phyloP scores from a whole-genome alignment of 2,888 invertebrate genomes.

The Xestia xanthographa region DNA sequence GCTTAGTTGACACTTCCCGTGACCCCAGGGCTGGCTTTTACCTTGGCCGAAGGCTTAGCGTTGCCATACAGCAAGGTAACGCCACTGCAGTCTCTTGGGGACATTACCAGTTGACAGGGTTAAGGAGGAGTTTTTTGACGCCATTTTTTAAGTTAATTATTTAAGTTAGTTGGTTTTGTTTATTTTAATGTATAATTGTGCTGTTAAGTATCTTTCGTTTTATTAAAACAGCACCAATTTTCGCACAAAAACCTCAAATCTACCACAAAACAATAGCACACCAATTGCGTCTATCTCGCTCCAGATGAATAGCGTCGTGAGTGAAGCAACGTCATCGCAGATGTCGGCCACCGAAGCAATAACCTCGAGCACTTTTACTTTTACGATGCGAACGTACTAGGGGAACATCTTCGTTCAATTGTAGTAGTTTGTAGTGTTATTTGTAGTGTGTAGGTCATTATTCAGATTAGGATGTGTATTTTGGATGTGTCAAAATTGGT shows the following conservation, averaged over 20 bases:
- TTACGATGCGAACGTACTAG: constrained; percentile 64
- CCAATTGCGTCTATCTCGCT: constrained; percentile 34
- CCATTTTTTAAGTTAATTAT: too few relatives aligned
- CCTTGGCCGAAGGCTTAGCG: too few relatives aligned
- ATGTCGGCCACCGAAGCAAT: constrained; percentile 78
- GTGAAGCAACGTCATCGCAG: constrained; percentile 71
- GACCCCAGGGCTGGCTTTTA: too few relatives aligned
- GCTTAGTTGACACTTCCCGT: too few relatives aligned
- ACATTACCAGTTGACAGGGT: too few relatives aligned
- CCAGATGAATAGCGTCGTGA: constrained; percentile 42
- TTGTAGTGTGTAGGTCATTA: constrained; percentile 22
- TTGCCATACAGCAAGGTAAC: too few relatives aligned
- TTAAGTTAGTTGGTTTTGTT: too few relatives aligned
- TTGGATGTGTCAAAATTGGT: not conserved
- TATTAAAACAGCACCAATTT: not conserved
- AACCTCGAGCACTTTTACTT: constrained; percentile 81
- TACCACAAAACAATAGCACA: constrained; percentile 25
- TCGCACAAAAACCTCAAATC: constrained; percentile 5
- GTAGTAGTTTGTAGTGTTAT: not conserved
- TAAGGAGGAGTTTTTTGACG: too few relatives aligned
- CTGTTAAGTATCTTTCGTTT: too few relatives aligned
- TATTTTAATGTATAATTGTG: too few relatives aligned
- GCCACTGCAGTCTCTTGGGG: too few relatives aligned
- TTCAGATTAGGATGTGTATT: not conserved
- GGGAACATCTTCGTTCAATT: constrained; percentile 52